phyloP scores from a whole-genome alignment of 2,888 invertebrate species.

The Platerodrilus igneus region DNA sequence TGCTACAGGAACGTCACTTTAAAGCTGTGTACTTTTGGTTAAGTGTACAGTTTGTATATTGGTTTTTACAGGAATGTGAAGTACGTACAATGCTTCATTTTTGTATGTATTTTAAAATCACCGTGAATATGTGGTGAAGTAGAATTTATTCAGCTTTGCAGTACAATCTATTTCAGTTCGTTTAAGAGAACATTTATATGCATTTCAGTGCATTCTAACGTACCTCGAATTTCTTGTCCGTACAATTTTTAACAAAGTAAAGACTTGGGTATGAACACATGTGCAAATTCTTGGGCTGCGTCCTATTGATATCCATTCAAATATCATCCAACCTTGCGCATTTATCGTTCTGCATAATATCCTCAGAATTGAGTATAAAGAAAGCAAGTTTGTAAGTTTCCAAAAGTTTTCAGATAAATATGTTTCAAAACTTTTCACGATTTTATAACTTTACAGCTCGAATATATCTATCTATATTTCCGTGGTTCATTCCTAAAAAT shows the following conservation, averaged over 20 bases:
- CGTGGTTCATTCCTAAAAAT: not conserved
- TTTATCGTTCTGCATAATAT: constrained; percentile 4
- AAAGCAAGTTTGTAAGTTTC: constrained; percentile 7
- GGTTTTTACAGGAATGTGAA: too few relatives aligned
- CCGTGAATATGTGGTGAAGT: constrained; percentile 11
- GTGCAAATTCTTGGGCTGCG: not conserved
- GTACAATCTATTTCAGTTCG: constrained; percentile 18
- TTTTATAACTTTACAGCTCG: constrained; percentile 5
- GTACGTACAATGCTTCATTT: too few relatives aligned
- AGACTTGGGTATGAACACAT: not conserved
- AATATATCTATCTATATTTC: constrained; percentile 5
- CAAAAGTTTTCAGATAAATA: constrained; percentile 9
- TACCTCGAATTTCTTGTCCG: constrained; percentile 2
- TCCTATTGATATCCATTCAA: too few relatives aligned
- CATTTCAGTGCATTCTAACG: constrained; percentile 3
- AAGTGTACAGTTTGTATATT: too few relatives aligned
- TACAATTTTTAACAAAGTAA: constrained; percentile 5
- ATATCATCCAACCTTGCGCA: too few relatives aligned
- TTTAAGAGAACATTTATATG: constrained; percentile 16
- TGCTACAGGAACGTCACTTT: too few relatives aligned
- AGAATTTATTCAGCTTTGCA: too few relatives aligned
- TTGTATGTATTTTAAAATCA: constrained; percentile 14
- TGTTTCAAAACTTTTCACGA: constrained; percentile 5
- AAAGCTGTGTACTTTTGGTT: too few relatives aligned
- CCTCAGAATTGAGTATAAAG: constrained; percentile 8